Conservation (phyloP, 2,888 invertebrate species). For the Hedya salicella region DNA sequence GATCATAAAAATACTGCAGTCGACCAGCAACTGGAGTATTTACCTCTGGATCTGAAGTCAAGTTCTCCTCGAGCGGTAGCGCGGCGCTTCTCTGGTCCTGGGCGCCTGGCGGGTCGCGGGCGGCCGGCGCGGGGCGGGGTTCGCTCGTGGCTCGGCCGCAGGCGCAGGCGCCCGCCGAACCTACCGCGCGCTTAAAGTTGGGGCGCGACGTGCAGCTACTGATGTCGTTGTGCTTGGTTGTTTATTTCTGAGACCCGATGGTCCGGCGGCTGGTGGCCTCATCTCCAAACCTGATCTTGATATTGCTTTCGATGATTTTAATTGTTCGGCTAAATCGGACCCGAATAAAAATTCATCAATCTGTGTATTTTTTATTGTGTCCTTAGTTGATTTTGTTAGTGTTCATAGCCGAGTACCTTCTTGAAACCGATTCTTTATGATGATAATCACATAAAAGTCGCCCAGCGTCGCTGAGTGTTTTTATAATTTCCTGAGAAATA, state of each 20-base stretch:
- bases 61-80: constrained; percentile 22
- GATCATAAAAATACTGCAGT: constrained; percentile 28
- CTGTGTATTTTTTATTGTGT: constrained; percentile 31
- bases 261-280: constrained; percentile 1
- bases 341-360: constrained; percentile 40
- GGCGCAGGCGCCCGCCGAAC: constrained; percentile 29
- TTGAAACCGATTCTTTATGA: constrained; percentile 40
- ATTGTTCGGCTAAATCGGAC: constrained; percentile 31
- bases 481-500: constrained; percentile 32
- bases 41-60: too few relatives aligned
- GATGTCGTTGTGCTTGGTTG: background rate
- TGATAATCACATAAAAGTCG: constrained; percentile 44
- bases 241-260: background rate
- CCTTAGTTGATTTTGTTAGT: constrained; percentile 37
- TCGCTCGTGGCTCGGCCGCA: constrained; percentile 34
- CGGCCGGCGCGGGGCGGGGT: constrained; percentile 28
- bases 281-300: constrained; percentile 26
- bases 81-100: background rate
- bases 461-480: constrained; percentile 45
- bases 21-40: constrained; percentile 32
- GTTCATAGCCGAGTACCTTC: constrained; percentile 35
- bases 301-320: constrained; percentile 42
- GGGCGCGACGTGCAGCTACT: background rate
- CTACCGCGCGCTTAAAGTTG: constrained; percentile 41
- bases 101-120: background rate